phyloP scores from a whole-genome alignment of 1,140 invertebrate species.

The Parapsyche elsis region DNA sequence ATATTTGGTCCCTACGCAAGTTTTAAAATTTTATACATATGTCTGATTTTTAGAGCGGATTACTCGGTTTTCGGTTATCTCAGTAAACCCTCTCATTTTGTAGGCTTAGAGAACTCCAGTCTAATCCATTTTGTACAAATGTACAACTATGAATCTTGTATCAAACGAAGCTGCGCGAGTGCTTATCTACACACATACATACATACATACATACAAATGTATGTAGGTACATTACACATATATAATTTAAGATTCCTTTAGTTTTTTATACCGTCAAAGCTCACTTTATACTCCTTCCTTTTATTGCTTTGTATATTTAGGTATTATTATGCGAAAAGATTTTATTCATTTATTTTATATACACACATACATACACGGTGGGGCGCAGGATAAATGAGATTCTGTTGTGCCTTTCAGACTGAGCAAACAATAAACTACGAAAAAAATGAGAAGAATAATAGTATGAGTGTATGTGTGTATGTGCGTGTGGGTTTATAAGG shows the following conservation, averaged over 20 bases:
- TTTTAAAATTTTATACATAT: too few relatives aligned
- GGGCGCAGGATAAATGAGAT: neutral
- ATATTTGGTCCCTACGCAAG: too few relatives aligned
- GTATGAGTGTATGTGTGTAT: neutral
- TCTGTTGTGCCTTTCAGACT: conserved; percentile 12
- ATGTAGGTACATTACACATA: neutral
- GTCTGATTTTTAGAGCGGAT: neutral
- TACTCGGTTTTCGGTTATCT: neutral
- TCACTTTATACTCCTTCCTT: neutral
- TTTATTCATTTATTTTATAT: conserved; percentile 21
- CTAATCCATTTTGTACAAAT: neutral
- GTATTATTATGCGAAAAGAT: conserved; percentile 11
- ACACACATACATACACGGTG: neutral
- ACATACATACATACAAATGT: neutral
- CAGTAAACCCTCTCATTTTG: neutral
- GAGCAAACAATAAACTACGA: conserved; percentile 11
- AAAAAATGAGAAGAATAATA: conserved; percentile 3
- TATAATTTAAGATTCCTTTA: neutral
- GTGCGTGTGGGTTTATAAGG: neutral
- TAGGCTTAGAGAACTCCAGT: neutral
- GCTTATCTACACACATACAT: neutral
- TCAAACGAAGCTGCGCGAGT: neutral
- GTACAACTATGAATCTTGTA: neutral
- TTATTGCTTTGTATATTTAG: neutral
- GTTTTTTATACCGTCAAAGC: neutral